Conservation (phyloP, 2,888 invertebrate species). For the Coleophora flavipennella region DNA sequence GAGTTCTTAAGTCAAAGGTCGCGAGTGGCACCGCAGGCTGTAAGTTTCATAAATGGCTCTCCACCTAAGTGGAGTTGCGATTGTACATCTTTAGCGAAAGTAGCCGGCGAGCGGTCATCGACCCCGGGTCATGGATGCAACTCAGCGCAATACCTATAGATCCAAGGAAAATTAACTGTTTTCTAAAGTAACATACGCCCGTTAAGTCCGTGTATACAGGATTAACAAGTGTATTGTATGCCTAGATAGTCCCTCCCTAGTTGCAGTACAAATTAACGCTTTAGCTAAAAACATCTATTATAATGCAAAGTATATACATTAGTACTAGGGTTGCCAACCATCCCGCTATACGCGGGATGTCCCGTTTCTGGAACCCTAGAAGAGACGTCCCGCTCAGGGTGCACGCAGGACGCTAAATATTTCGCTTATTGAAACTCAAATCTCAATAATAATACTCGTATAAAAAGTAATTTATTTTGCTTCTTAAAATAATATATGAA, state of each 20-base stretch:
- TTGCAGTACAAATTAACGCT: neutral
- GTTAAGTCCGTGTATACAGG: slow-evolving; percentile 9
- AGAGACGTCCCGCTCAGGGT: too few species aligned
- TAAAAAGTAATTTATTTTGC: too few species aligned
- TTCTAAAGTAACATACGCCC: slow-evolving; percentile 34
- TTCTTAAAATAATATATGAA: too few species aligned
- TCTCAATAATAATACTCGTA: too few species aligned
- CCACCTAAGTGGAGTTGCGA: slow-evolving; percentile 12
- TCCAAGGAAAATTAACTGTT: slow-evolving; percentile 29
- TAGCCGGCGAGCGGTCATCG: slow-evolving; percentile 37
- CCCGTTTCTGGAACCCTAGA: too few species aligned
- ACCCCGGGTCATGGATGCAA: slow-evolving; percentile 43
- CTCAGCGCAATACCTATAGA: slow-evolving; percentile 27
- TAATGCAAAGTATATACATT: too few species aligned
- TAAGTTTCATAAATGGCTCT: slow-evolving; percentile 14
- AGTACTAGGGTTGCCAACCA: too few species aligned
- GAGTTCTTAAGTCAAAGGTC: slow-evolving; percentile 19
- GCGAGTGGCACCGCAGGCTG: slow-evolving; percentile 10
- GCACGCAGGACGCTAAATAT: too few species aligned
- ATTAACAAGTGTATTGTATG: slow-evolving; percentile 3
- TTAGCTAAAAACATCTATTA: slow-evolving; percentile 6
- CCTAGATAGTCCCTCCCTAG: neutral
- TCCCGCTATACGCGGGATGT: too few species aligned
- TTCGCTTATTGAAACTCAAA: too few species aligned
- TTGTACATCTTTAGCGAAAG: slow-evolving; percentile 53